Evolutionary conservation across 2,113 vertebrate species (phyloP).

Genomic region (Entomyzon cyanotis): DNA sequence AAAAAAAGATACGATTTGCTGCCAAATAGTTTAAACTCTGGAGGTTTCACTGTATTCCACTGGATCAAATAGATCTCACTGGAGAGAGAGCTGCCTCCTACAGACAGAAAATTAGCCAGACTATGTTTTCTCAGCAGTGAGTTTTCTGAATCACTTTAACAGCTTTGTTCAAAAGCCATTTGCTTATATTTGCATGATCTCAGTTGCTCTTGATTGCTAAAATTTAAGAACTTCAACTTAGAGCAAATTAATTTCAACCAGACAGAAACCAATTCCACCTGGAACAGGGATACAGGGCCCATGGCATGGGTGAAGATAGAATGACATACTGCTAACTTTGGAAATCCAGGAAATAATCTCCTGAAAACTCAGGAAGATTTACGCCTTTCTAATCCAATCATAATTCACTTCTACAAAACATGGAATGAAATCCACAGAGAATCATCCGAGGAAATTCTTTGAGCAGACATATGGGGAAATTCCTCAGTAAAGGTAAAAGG

Average conservation of each 20-base stretch:
- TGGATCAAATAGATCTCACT: background rate
- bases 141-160: background rate
- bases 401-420: constrained; percentile 58
- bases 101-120: background rate
- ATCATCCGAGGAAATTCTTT: constrained; percentile 55
- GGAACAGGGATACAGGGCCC: background rate
- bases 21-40: background rate
- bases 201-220: background rate
- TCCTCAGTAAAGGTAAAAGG: constrained; percentile 59
- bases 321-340: constrained; percentile 61
- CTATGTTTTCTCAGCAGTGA: background rate
- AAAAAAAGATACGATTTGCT: background rate
- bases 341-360: constrained; percentile 62
- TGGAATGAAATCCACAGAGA: constrained; percentile 46
- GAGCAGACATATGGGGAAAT: constrained; percentile 54
- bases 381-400: constrained; percentile 60
- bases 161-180: background rate
- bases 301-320: constrained; percentile 20
- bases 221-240: constrained; percentile 7
- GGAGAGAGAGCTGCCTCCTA: background rate
- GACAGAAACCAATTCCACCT: constrained; percentile 35
- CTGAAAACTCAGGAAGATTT: constrained; percentile 57
- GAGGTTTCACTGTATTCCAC: background rate
- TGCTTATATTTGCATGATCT: background rate
- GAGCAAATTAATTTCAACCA: constrained; percentile 19